Conservation (phyloP, 2,888 invertebrate species). For the Andricus curvator region DNA sequence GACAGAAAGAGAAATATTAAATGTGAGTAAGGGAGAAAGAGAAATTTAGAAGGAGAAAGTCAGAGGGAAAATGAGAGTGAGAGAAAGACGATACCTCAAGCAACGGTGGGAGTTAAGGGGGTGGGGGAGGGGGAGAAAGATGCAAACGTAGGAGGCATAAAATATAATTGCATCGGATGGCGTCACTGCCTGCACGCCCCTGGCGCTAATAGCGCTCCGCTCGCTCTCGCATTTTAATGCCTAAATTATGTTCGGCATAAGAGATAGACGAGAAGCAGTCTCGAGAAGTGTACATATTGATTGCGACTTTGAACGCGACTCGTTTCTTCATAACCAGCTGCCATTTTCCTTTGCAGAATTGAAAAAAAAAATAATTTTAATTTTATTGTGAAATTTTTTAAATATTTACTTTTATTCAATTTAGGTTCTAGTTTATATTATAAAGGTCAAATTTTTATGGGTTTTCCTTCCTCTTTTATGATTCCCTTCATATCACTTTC, state of each 20-base stretch:
- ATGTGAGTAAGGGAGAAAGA: constrained; percentile 44
- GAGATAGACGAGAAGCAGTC: constrained; percentile 69
- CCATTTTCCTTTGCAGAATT: not conserved
- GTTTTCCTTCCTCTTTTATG: too few species aligned
- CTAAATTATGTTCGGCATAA: constrained; percentile 76
- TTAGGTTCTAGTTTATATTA: too few species aligned
- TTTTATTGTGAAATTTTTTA: too few species aligned
- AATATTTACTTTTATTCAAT: too few species aligned
- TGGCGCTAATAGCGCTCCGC: constrained; percentile 72
- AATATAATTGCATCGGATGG: constrained; percentile 77
- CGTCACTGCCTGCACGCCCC: constrained; percentile 73
- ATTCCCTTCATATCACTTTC: too few species aligned
- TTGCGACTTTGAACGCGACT: constrained; percentile 48
- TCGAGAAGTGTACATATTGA: constrained; percentile 57
- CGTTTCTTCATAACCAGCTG: not conserved
- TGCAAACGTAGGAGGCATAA: constrained; percentile 74
- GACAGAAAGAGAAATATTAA: constrained; percentile 48
- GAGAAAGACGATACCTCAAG: constrained; percentile 51
- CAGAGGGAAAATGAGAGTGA: constrained; percentile 46
- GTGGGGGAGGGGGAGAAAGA: constrained; percentile 48
- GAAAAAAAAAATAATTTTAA: not conserved
- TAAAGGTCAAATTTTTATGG: too few species aligned
- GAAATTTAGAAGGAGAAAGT: constrained; percentile 46
- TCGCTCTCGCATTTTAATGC: constrained; percentile 76
- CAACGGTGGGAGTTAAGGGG: constrained; percentile 14